Base-by-base conservation (phyloP, 1,140 invertebrate species). In the Riptortus pedestris region DNA sequence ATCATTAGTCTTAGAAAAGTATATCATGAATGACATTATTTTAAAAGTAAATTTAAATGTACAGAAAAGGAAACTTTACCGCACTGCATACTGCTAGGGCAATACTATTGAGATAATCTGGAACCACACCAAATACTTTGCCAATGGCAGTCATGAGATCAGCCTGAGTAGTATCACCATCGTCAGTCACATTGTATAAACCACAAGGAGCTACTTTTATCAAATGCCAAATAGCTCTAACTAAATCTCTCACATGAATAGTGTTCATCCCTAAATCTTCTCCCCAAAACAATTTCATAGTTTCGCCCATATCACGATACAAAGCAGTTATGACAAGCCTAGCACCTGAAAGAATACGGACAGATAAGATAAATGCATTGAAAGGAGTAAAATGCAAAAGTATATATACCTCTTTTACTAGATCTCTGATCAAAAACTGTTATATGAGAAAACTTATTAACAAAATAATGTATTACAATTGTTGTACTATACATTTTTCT, bases 221-320 rank as follows among this genome's bases (percentile, higher is more conserved):
- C 76, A 78, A 14, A 86, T 83, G 79, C 84, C 87, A 91, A 66
- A 90, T 81, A 33, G 90, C 91, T 64, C 83, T 77, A 72, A 83
- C 88, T 12, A 94, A 75, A 76, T 96, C 93, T 45, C 76, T 73
- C 0, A 93, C 89, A 74, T 94, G 90, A 38, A 94, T 83, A 0
- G 91, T 95, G 73, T 93, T 91, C 79, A 93, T 85, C 69, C 85
- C 83, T 58, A 94, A 77, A 63, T 90, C 83, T 43, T 85, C 83
- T 61, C 86, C 88, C 91, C 91, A 95, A 27, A 94, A 78, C 48
- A 94, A 78, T 74, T 93, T 91, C 90, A 95, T 93, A 72, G 88
- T 90, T 77, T 94, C 89, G 51, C 83, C 82, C 3, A 93, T 78
- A 73, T 93, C 84, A 70, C 90, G 90, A 74, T 94, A 95, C 66